Percentiles rank a stretch among this genome's conserved stretches.
Conservation (phyloP, 2,888 invertebrate species). For the Agonopterix alstromeriana region DNA sequence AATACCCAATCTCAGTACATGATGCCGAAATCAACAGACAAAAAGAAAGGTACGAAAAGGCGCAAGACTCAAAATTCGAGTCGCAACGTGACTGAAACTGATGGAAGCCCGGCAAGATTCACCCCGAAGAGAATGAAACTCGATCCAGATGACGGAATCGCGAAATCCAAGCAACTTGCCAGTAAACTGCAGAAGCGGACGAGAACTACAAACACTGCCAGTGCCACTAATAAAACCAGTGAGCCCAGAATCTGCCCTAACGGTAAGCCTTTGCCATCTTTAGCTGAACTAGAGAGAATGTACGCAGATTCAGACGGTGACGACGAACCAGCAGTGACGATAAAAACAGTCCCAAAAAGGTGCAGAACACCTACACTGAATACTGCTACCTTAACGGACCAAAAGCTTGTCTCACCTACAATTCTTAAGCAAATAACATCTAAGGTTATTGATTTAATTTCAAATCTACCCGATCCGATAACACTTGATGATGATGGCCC, state of each 20-base stretch:
- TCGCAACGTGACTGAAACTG: background rate
- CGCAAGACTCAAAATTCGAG: background rate
- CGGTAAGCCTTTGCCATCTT: constrained; percentile 31
- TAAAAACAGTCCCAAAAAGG: background rate
- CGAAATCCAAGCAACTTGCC: constrained; percentile 13
- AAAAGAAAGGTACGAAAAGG: constrained; percentile 3
- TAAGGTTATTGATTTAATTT: constrained; percentile 14
- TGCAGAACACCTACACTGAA: constrained; percentile 4
- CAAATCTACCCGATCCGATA: constrained; percentile 6
- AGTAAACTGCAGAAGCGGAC: constrained; percentile 10
- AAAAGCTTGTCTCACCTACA: constrained; percentile 11
- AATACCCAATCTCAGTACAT: background rate
- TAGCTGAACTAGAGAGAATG: constrained; percentile 32
- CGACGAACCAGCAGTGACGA: constrained; percentile 5
- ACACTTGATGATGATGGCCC: constrained; percentile 11
- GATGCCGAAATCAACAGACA: constrained; percentile 7
- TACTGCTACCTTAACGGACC: background rate
- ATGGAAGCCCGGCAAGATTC: background rate
- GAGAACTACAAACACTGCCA: background rate
- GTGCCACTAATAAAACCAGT: background rate
- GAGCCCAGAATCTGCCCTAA: constrained; percentile 20
- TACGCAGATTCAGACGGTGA: constrained; percentile 29
- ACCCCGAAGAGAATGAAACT: background rate
- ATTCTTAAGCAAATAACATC: constrained; percentile 16
- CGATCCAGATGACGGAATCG: constrained; percentile 10